A percentile compares a stretch with the other conserved stretches of the same genome.
phyloP scores from a whole-genome alignment of 1,140 invertebrate genomes.

The Drosophila ironensis region DNA sequence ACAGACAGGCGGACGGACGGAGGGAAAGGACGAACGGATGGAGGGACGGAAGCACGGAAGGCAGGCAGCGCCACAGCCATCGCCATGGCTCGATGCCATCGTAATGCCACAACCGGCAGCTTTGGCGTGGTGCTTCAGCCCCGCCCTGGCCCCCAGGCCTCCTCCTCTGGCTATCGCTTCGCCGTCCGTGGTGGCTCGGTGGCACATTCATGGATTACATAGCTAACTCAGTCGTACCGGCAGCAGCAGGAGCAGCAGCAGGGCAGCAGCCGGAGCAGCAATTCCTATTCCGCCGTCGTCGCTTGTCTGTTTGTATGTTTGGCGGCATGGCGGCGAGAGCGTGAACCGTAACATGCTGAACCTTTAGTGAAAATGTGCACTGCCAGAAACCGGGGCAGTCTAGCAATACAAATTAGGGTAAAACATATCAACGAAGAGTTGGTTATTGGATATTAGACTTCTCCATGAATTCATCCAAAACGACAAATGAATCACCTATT shows the following conservation, averaged over 20 bases:
- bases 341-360: slow-evolving; percentile 56
- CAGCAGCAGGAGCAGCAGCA: slow-evolving; percentile 11
- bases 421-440: no score
- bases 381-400: slow-evolving; percentile 5
- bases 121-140: slow-evolving; percentile 54
- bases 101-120: slow-evolving; percentile 67
- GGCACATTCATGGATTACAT: slow-evolving; percentile 72
- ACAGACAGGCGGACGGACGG: slow-evolving; percentile 6
- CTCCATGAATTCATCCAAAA: no score
- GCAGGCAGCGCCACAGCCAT: slow-evolving; percentile 45
- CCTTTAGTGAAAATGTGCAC: slow-evolving; percentile 72
- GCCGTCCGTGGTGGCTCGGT: slow-evolving; percentile 10
- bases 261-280: slow-evolving; percentile 8
- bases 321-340: slow-evolving; percentile 63
- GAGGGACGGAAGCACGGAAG: no score
- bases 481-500: no score
- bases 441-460: no score
- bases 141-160: background rate
- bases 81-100: slow-evolving; percentile 50
- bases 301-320: slow-evolving; percentile 71
- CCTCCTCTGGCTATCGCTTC: background rate
- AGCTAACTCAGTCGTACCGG: slow-evolving; percentile 48
- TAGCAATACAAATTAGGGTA: background rate
- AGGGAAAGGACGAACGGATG: slow-evolving; percentile 44
- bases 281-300: slow-evolving; percentile 44